Percentiles rank a stretch among this genome's conserved stretches.
phyloP scores from a whole-genome alignment of 2,888 invertebrate species.

The Zele albiditarsus region DNA sequence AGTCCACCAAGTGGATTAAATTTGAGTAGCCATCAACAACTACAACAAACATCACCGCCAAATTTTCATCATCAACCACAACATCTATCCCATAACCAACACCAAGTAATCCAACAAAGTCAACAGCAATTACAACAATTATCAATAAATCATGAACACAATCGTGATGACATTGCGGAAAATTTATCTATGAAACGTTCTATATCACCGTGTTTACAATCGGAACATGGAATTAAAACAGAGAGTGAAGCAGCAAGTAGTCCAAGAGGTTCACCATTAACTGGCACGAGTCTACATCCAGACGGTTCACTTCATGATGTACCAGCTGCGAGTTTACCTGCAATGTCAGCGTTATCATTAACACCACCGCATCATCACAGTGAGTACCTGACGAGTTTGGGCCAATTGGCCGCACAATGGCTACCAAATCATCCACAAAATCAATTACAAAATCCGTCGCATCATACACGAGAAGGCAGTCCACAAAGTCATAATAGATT shows the following conservation, averaged over 20 bases:
- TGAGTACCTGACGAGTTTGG: constrained; percentile 70
- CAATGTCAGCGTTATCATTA: constrained; percentile 81
- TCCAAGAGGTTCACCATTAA: constrained; percentile 65
- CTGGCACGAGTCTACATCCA: constrained; percentile 61
- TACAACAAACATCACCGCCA: constrained; percentile 36
- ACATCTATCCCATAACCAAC: constrained; percentile 46
- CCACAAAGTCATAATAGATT: constrained; percentile 58
- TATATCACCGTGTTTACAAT: constrained; percentile 68
- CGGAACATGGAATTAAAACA: constrained; percentile 74
- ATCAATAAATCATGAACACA: constrained; percentile 45
- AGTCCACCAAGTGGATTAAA: constrained; percentile 65
- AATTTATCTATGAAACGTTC: constrained; percentile 68
- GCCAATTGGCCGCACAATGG: constrained; percentile 70
- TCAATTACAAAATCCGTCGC: constrained; percentile 55
- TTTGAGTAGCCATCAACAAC: constrained; percentile 51
- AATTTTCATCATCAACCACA: constrained; percentile 50
- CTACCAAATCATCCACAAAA: constrained; percentile 63
- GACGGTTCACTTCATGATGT: constrained; percentile 69
- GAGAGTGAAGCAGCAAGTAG: constrained; percentile 69
- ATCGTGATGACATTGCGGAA: constrained; percentile 67
- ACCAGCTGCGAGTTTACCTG: constrained; percentile 62
- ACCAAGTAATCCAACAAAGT: constrained; percentile 47
- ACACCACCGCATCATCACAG: constrained; percentile 83
- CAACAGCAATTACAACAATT: constrained; percentile 50
- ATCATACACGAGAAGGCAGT: constrained; percentile 64